Percentiles rank a stretch among this genome's conserved stretches.
Conservation (phyloP, 2,888 invertebrate genomes). For the Palloptera scutellata region DNA sequence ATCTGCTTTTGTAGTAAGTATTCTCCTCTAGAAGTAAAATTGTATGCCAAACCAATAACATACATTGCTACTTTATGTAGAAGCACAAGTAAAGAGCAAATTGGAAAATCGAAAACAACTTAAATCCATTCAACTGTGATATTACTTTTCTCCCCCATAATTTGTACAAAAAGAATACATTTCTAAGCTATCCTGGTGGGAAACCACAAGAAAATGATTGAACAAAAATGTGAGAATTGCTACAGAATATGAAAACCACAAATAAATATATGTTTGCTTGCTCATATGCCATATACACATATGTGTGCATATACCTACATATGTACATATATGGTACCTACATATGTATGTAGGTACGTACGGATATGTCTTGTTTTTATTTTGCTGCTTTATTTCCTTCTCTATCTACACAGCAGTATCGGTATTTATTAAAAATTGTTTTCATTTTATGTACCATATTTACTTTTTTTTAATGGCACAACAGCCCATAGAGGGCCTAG, state of each 20-base stretch:
- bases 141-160: slow-evolving; percentile 56
- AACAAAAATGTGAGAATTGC: too few relatives aligned
- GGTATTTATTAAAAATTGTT: too few relatives aligned
- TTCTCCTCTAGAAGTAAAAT: too few relatives aligned
- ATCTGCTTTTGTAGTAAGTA: too few relatives aligned
- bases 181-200: too few relatives aligned
- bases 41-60: not conserved
- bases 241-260: not conserved
- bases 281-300: not conserved
- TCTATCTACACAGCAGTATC: too few relatives aligned
- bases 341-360: not conserved
- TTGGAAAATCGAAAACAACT: not conserved
- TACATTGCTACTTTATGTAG: too few relatives aligned
- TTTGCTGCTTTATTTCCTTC: not conserved
- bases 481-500: too few relatives aligned
- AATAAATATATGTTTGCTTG: not conserved
- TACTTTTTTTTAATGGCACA: too few relatives aligned
- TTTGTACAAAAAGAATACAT: too few relatives aligned
- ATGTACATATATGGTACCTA: not conserved
- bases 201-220: too few relatives aligned
- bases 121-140: slow-evolving; percentile 51
- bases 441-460: too few relatives aligned
- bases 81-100: not conserved
- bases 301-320: not conserved
- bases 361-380: not conserved